phyloP scores from a whole-genome alignment of 2,113 vertebrate genomes.

The Orcinus orca region DNA sequence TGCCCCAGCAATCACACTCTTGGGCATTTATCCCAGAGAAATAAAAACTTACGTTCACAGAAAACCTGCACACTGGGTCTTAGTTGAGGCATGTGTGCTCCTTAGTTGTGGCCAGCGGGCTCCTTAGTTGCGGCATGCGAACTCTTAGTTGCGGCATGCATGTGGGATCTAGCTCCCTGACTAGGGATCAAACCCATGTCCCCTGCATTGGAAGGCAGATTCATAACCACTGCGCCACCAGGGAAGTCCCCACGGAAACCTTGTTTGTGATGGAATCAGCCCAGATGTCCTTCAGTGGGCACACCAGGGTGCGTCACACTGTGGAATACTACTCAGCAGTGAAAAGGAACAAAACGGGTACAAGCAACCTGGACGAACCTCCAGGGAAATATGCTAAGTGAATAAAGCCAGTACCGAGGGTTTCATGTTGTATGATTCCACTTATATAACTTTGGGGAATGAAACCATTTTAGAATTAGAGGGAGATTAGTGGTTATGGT shows the following conservation, averaged over 20 bases:
- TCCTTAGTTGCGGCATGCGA: too few relatives aligned
- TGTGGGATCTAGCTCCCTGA: too few relatives aligned
- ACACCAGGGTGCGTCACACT: accelerated
- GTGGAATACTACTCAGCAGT: neutral
- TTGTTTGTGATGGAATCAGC: neutral
- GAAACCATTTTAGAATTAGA: neutral
- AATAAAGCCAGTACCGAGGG: neutral
- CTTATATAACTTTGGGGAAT: neutral
- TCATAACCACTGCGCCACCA: too few relatives aligned
- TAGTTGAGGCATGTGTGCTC: too few relatives aligned
- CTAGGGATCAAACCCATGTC: too few relatives aligned
- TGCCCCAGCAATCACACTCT: neutral
- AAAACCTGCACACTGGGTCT: neutral
- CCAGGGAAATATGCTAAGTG: neutral
- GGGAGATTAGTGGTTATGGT: neutral
- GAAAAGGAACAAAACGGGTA: neutral
- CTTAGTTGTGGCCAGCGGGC: too few relatives aligned
- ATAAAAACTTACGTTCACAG: neutral
- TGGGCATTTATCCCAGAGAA: conserved; percentile 19
- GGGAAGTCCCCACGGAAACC: neutral
- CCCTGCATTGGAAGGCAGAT: too few relatives aligned
- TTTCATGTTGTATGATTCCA: neutral
- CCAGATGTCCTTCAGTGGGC: neutral
- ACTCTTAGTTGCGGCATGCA: too few relatives aligned
- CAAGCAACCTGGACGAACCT: neutral